These are phyloP conservation scores for Blastobasis lacticolella DNA, from an alignment of 2,888 invertebrate species.

Conservation along the genomic window DNA sequence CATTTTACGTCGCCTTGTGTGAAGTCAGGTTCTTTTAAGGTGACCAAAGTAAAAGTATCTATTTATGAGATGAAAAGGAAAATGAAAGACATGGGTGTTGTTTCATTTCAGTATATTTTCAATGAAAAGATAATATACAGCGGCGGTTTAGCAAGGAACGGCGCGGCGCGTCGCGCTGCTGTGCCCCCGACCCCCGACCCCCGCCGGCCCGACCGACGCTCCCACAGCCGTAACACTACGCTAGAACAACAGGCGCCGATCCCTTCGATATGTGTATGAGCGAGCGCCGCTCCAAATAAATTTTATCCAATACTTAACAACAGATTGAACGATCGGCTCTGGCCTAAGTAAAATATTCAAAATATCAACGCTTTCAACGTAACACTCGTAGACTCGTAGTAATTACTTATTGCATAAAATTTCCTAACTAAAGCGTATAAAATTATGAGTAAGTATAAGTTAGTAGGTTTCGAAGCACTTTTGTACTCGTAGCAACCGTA, in stretches of 20 bases:
- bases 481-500: neutral
- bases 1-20: too few relatives aligned
- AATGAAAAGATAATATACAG: constrained; percentile 38
- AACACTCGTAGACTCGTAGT: too few relatives aligned
- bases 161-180: constrained; percentile 17
- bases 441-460: constrained; percentile 8
- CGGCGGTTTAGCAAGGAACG: constrained; percentile 21
- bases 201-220: too few relatives aligned
- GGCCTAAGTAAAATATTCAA: neutral
- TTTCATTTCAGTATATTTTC: constrained; percentile 40
- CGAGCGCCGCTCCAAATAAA: constrained; percentile 3
- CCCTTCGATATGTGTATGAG: neutral
- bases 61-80: constrained; percentile 1
- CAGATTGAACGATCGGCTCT: neutral
- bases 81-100: constrained; percentile 24
- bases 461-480: too few relatives aligned
- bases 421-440: constrained; percentile 21
- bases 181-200: constrained; percentile 15
- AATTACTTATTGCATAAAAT: neutral
- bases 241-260: constrained; percentile 18
- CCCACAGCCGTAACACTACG: constrained; percentile 7
- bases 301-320: neutral
- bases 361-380: too few relatives aligned
- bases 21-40: too few relatives aligned
- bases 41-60: too few relatives aligned